Percentiles rank a stretch among this genome's conserved stretches.
These are phyloP conservation scores for Pyrgus malvae DNA, from an alignment of 2,888 invertebrate species.

Conservation along the genomic window DNA sequence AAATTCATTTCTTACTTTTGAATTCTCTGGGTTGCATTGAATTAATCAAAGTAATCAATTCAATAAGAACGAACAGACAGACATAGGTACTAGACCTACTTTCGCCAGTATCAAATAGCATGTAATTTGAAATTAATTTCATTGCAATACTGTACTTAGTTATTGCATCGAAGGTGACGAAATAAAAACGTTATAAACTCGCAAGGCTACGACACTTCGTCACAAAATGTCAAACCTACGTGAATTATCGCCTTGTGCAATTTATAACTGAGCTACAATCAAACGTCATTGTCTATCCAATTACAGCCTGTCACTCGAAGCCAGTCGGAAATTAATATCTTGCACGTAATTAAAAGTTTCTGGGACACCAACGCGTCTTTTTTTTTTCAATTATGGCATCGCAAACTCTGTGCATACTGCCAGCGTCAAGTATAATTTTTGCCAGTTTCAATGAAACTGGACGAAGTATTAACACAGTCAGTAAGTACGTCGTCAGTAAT, in stretches of 20 bases:
- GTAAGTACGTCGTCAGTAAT: too few relatives aligned
- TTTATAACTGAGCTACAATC: constrained; percentile 54
- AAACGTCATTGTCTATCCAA: constrained; percentile 64
- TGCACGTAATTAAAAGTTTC: constrained; percentile 9
- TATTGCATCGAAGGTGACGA: constrained; percentile 8
- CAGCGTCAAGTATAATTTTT: background rate
- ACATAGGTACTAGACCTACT: too few relatives aligned
- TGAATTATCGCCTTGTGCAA: constrained; percentile 45
- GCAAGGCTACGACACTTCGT: constrained; percentile 14
- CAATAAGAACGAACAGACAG: too few relatives aligned
- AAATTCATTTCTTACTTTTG: too few relatives aligned
- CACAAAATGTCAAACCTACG: constrained; percentile 44
- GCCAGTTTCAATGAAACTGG: background rate
- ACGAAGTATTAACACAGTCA: too few relatives aligned
- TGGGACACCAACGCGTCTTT: constrained; percentile 2
- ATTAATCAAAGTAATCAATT: too few relatives aligned
- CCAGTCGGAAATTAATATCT: constrained; percentile 45
- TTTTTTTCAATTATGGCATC: too few relatives aligned
- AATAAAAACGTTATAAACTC: constrained; percentile 13
- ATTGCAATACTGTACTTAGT: constrained; percentile 7
- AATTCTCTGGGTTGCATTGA: too few relatives aligned
- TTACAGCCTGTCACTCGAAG: constrained; percentile 53
- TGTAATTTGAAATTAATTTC: background rate
- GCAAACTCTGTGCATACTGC: too few relatives aligned
- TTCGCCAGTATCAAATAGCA: too few relatives aligned